phyloP scores from a whole-genome alignment of 2,888 invertebrate genomes.

The Drosophila acutilabella region DNA sequence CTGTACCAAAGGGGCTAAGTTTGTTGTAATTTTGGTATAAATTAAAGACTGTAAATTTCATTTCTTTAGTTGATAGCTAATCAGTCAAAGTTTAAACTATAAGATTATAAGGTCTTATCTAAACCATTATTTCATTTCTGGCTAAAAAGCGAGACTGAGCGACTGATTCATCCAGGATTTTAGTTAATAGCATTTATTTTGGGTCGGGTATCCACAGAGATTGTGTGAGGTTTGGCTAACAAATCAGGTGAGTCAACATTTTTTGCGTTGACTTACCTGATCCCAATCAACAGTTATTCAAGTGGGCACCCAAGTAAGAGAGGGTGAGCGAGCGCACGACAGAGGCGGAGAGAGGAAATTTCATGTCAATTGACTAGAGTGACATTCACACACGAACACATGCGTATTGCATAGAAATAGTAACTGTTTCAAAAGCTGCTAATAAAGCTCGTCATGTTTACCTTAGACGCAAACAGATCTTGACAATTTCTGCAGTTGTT shows the following conservation, averaged over 20 bases:
- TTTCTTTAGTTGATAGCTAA: too few species aligned
- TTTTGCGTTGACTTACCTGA: constrained; percentile 17
- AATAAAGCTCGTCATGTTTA: constrained; percentile 26
- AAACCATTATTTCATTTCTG: too few species aligned
- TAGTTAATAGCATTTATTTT: background rate
- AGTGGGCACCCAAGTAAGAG: background rate
- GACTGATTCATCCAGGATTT: constrained; percentile 36
- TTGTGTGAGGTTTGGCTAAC: constrained; percentile 9
- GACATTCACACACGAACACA: constrained; percentile 3
- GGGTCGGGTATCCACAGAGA: constrained; percentile 12
- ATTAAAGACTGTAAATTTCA: too few species aligned
- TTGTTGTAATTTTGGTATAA: too few species aligned
- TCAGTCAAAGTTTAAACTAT: too few species aligned
- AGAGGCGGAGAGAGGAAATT: background rate
- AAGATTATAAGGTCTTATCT: too few species aligned
- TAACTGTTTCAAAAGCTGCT: constrained; percentile 28
- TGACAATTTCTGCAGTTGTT: constrained; percentile 12
- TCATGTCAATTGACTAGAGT: constrained; percentile 13
- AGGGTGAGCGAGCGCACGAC: background rate
- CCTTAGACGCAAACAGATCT: constrained; percentile 11
- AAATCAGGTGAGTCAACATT: constrained; percentile 35
- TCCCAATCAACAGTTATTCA: constrained; percentile 32
- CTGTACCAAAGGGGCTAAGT: background rate
- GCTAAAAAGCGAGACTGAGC: background rate
- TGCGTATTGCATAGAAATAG: background rate